Base-by-base conservation (phyloP, 2,888 invertebrate genomes). In the Micoletzkya japonica region DNA sequence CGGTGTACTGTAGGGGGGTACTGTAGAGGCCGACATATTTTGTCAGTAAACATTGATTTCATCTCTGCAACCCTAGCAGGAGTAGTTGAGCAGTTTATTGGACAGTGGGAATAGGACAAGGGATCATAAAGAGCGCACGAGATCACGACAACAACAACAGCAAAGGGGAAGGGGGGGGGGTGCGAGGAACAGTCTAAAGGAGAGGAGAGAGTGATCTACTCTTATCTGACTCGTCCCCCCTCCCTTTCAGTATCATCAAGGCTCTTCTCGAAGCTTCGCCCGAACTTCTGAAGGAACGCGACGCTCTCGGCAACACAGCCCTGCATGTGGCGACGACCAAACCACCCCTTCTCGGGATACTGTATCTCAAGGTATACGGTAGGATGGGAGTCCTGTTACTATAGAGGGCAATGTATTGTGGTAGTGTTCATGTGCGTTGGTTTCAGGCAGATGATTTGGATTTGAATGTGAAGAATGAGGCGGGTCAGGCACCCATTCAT, bases 401-500 rank as follows among this genome's bases (percentile, higher is more conserved):
- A 14, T 20, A 44, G 10, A 44, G 44, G 10, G 20, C 20, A 14
- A 10, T n/a, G n/a, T n/a, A n/a, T n/a, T n/a, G n/a, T n/a, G n/a
- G n/a, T n/a, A n/a, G n/a, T n/a, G n/a, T n/a, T n/a, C n/a, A n/a
- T n/a, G n/a, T n/a, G n/a, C n/a, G n/a, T n/a, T n/a, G n/a, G n/a
- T 10, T 10, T 6, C 44, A 59, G 36, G 32, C 17, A 44, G 69
- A 72, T 36, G 77, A 79, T 17, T 28, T 85, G 49, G 85, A 87
- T 74, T 72, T 87, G 56, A 85, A 88, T 73, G 82, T 82, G 10
- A 73, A 77, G 28, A 87, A 87, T 76, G 82, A 81, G 3, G 84
- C 85, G 4, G 86, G 86, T 1, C 85, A 87, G 73, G 86, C 88
- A 0, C 84, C 88, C 0, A 77, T 88, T 10, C 86, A 87, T 75